Evolutionary conservation across 2,113 vertebrate species (phyloP).

Genomic region (Chiloscyllium plagiosum): DNA sequence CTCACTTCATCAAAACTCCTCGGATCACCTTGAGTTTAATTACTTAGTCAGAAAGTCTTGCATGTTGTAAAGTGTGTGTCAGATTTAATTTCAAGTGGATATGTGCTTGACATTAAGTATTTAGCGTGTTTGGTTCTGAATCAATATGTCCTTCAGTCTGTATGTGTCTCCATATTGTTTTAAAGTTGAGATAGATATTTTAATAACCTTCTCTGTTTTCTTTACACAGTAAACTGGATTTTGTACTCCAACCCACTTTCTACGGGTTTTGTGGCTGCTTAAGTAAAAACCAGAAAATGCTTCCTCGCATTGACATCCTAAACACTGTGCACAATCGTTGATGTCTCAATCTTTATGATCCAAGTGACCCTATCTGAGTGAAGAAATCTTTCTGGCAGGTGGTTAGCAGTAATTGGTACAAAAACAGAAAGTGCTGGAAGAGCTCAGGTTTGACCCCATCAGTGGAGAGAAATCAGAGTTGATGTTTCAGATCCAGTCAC

Average conservation of each 20-base stretch:
- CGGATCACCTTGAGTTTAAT: too few species aligned
- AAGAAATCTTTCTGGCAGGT: slow-evolving; percentile 61
- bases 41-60: not conserved
- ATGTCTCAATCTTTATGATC: not conserved
- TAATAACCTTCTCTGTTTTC: not conserved
- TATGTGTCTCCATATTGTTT: not conserved
- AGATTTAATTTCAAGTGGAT: not conserved
- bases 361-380: slow-evolving; percentile 70
- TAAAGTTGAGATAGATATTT: not conserved
- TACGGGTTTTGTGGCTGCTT: slow-evolving; percentile 68
- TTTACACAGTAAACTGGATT: slow-evolving; percentile 65
- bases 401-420: slow-evolving; percentile 54
- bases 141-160: not conserved
- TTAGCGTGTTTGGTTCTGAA: not conserved
- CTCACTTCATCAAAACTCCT: too few species aligned
- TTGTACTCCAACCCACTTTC: slow-evolving; percentile 70
- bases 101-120: too few species aligned
- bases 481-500: too few species aligned
- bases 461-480: too few species aligned
- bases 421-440: too few species aligned
- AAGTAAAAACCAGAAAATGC: slow-evolving; percentile 45
- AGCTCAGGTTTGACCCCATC: too few species aligned
- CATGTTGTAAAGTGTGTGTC: too few species aligned
- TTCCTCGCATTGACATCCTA: not conserved
- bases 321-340: not conserved